Percentiles rank a stretch among this genome's conserved stretches.
Evolutionary conservation across 2,888 invertebrate species (phyloP).

Genomic region (Dascillus cervinus): DNA sequence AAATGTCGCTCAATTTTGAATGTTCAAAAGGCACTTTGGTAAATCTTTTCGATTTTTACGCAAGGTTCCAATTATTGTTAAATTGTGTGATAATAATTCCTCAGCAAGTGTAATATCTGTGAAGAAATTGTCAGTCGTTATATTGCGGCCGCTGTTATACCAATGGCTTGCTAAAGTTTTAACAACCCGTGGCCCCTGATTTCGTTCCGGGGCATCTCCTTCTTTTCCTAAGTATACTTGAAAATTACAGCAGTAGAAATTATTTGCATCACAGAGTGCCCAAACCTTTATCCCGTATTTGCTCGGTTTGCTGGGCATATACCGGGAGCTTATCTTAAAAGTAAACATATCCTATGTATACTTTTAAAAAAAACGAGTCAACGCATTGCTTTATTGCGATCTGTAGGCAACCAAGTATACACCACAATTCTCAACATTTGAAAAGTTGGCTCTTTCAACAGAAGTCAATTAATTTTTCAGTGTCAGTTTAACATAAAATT

Average conservation of each 20-base stretch:
- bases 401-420: no score
- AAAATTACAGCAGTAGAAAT: slow-evolving; percentile 1
- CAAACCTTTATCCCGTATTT: background rate
- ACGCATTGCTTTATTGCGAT: no score
- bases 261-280: background rate
- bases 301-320: no score
- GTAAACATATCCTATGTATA: no score
- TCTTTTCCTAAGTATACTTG: slow-evolving; percentile 1
- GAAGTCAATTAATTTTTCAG: no score
- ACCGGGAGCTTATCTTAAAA: no score
- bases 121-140: slow-evolving; percentile 1
- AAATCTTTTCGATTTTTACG: background rate
- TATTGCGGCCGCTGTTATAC: background rate
- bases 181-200: no score
- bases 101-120: slow-evolving; percentile 1
- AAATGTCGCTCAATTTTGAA: background rate
- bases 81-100: slow-evolving; percentile 1
- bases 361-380: no score
- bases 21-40: background rate
- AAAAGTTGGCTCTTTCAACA: no score
- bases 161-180: background rate
- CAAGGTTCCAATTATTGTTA: background rate
- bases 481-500: no score
- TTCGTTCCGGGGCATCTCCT: no score
- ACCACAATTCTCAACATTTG: no score